phyloP scores from a whole-genome alignment of 2,797 vertebrate species.

The Nyctibius grandis region DNA sequence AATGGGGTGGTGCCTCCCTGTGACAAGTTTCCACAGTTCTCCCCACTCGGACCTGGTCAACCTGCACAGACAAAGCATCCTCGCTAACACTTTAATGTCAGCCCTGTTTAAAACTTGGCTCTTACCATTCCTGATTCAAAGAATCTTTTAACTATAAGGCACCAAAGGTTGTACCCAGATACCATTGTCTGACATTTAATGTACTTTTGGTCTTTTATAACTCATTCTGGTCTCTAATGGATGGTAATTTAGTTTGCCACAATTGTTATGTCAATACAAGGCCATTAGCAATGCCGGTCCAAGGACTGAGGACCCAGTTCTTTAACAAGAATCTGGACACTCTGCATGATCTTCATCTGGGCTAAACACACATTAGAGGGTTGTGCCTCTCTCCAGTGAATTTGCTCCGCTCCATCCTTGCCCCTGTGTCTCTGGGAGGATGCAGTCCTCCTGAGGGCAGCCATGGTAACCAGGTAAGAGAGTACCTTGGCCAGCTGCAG shows the following conservation, averaged over 20 bases:
- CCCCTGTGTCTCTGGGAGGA: not conserved
- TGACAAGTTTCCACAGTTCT: not conserved
- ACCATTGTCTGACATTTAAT: not conserved
- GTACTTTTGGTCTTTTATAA: not conserved
- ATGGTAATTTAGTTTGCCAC: not conserved
- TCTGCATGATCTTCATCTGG: not conserved
- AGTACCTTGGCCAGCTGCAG: not conserved
- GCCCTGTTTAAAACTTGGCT: not conserved
- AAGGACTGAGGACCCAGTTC: not conserved
- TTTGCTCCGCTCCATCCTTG: not conserved
- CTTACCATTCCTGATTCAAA: not conserved
- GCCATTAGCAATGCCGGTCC: not conserved
- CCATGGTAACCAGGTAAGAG: not conserved
- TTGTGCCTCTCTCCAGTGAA: rapidly evolving
- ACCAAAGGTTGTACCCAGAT: not conserved
- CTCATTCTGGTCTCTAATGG: not conserved
- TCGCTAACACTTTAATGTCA: not conserved
- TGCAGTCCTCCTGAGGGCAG: not conserved
- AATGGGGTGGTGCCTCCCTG: not conserved
- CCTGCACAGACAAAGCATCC: not conserved
- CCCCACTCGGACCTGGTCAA: not conserved
- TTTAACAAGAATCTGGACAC: not conserved
- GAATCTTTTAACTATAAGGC: not conserved
- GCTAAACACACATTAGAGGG: rapidly evolving
- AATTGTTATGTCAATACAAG: not conserved